These are phyloP conservation scores for Euschistus heros DNA, from an alignment of 1,140 invertebrate species.

Conservation along the genomic window DNA sequence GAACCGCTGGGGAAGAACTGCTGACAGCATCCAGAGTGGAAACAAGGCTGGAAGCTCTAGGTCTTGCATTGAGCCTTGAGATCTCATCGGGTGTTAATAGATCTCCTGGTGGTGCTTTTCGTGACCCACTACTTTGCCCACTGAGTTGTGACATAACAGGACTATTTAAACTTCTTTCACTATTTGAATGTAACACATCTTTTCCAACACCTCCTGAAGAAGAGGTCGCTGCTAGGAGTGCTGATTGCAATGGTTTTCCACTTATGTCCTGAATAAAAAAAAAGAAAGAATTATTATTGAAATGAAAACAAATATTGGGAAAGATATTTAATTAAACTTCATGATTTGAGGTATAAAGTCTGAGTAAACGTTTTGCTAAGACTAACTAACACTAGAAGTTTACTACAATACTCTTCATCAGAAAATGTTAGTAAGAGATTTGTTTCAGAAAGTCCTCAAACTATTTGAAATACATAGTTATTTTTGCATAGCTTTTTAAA, in stretches of 20 bases:
- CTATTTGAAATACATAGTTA: no score
- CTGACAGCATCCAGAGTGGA: conserved; percentile 87
- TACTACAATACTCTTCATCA: no score
- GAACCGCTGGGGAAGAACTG: conserved; percentile 67
- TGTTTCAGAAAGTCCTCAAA: no score
- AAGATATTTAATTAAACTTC: no score
- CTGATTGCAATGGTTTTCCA: conserved; percentile 79
- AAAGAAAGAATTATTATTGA: not conserved
- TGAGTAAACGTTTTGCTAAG: no score
- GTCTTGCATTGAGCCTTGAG: conserved; percentile 72
- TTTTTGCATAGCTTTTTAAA: no score
- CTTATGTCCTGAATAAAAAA: conserved; percentile 66
- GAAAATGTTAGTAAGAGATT: no score
- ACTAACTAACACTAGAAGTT: no score
- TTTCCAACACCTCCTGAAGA: conserved; percentile 72
- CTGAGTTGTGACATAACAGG: conserved; percentile 83
- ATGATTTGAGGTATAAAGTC: no score
- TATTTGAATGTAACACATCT: conserved; percentile 72
- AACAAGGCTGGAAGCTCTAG: conserved; percentile 75
- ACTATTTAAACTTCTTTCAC: conserved; percentile 78
- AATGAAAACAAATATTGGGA: no score
- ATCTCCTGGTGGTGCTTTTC: conserved; percentile 43
- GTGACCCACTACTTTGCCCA: conserved; percentile 65
- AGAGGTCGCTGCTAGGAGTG: conserved; percentile 74
- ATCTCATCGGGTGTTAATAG: conserved; percentile 80